These are phyloP conservation scores for Drosophila meridionalis DNA, from an alignment of 2,888 invertebrate species.

Conservation along the genomic window DNA sequence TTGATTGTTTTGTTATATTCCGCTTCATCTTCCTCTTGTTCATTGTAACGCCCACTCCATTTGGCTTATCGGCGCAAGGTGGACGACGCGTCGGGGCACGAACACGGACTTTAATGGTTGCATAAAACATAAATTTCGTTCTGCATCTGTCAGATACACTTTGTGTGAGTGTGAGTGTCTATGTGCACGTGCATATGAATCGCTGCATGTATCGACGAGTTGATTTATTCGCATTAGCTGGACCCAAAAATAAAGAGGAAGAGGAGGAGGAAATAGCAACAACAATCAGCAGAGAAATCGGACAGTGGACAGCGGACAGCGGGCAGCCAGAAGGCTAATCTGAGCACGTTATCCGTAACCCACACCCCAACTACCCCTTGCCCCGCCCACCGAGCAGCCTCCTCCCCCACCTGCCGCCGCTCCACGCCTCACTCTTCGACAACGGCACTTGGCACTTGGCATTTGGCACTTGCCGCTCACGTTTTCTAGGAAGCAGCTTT, in stretches of 20 bases:
- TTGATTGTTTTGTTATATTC: slow-evolving; percentile 47
- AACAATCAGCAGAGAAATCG: background rate
- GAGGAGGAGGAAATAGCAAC: background rate
- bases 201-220: slow-evolving; percentile 41
- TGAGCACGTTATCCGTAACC: slow-evolving; percentile 74
- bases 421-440: slow-evolving; percentile 8
- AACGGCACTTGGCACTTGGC: slow-evolving; percentile 50
- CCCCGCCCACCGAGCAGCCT: background rate
- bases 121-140: slow-evolving; percentile 72
- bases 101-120: slow-evolving; percentile 60
- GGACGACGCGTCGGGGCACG: slow-evolving; percentile 12
- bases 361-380: slow-evolving; percentile 51
- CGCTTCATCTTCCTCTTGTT: slow-evolving; percentile 1
- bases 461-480: slow-evolving; percentile 66
- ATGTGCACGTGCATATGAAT: slow-evolving; percentile 21
- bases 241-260: background rate
- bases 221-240: slow-evolving; percentile 65
- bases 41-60: slow-evolving; percentile 71
- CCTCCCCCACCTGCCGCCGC: background rate
- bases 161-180: slow-evolving; percentile 40
- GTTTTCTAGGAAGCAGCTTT: slow-evolving; percentile 65
- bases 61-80: slow-evolving; percentile 60
- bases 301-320: background rate
- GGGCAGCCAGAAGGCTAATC: slow-evolving; percentile 63
- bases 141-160: slow-evolving; percentile 77